Conservation (phyloP, 2,888 invertebrate genomes). For the Nephrotoma guestfalica region DNA sequence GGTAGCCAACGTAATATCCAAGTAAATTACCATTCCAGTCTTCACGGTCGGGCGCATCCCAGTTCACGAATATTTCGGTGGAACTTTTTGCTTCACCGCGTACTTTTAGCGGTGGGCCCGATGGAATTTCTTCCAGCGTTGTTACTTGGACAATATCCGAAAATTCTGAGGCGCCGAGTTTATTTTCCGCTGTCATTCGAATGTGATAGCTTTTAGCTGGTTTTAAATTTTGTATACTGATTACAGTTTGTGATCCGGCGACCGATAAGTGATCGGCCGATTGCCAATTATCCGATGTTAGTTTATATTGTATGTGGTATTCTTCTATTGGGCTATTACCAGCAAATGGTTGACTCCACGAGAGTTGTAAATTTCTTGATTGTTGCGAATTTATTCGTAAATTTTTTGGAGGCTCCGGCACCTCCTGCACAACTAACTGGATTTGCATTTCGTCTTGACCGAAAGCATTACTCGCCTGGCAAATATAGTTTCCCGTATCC, state of each 20-base stretch:
- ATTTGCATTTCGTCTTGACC: constrained; percentile 88
- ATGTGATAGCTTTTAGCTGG: constrained; percentile 81
- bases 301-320: constrained; percentile 81
- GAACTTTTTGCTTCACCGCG: constrained; percentile 73
- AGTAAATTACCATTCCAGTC: constrained; percentile 78
- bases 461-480: constrained; percentile 76
- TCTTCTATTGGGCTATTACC: constrained; percentile 79
- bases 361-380: constrained; percentile 68
- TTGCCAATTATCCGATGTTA: constrained; percentile 71
- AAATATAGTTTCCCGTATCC: constrained; percentile 79
- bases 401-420: constrained; percentile 79
- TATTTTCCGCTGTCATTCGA: constrained; percentile 77
- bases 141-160: constrained; percentile 76
- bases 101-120: constrained; percentile 67
- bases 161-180: constrained; percentile 74
- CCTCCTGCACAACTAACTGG: constrained; percentile 80
- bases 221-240: constrained; percentile 63
- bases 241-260: constrained; percentile 67
- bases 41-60: constrained; percentile 77
- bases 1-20: constrained; percentile 78
- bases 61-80: constrained; percentile 67
- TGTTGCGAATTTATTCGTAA: constrained; percentile 72
- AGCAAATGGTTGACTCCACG: constrained; percentile 81
- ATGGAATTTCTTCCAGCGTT: constrained; percentile 72
- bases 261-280: constrained; percentile 69